phyloP scores from a whole-genome alignment of 1,140 invertebrate species.

The Aphis craccivora region DNA sequence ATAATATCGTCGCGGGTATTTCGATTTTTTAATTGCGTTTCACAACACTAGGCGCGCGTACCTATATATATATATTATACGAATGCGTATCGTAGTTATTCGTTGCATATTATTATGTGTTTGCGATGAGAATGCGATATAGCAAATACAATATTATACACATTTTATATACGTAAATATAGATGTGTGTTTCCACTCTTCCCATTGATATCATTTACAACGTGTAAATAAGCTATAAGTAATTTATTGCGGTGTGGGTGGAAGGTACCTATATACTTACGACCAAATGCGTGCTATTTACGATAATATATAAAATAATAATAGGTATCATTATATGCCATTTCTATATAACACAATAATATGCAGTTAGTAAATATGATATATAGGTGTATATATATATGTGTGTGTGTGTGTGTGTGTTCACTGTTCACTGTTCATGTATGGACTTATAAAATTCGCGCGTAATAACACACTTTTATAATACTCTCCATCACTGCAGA shows the following conservation, averaged over 20 bases:
- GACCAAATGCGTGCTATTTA: not conserved
- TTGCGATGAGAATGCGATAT: not conserved
- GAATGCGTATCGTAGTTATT: no score
- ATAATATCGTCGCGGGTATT: not conserved
- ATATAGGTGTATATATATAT: no score
- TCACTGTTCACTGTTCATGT: no score
- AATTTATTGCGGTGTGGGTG: not conserved
- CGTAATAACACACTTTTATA: not conserved
- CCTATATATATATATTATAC: no score
- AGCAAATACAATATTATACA: not conserved
- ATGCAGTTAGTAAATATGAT: not conserved
- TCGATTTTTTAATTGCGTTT: constrained; percentile 37
- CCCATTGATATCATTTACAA: not conserved
- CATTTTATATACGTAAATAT: not conserved
- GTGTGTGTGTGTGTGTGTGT: not conserved
- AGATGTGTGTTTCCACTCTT: not conserved
- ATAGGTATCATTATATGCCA: not conserved
- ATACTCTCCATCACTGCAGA: not conserved
- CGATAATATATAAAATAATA: not conserved
- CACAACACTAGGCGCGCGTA: constrained; percentile 22
- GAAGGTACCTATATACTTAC: not conserved
- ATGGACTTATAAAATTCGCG: no score
- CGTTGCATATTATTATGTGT: not conserved
- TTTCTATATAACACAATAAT: not conserved
- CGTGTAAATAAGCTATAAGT: not conserved